Conservation (phyloP, 2,113 vertebrate species). For the Nesoenas mayeri region DNA sequence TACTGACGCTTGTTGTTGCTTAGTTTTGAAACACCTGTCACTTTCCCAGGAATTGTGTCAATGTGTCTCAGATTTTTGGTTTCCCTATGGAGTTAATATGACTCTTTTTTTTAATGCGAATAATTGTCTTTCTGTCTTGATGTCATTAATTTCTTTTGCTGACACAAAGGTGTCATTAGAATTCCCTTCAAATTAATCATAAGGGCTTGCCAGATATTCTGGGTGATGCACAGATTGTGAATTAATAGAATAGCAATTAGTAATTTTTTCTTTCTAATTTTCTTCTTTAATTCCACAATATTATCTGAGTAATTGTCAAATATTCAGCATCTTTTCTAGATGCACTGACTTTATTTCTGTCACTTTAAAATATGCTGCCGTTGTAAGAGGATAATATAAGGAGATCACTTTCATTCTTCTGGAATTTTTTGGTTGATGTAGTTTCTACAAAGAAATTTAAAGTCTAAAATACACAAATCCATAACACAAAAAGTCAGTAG, state of each 20-base stretch:
- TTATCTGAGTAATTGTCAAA: not conserved
- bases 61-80: not conserved
- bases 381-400: not conserved
- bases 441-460: not conserved
- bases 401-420: not conserved
- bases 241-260: not conserved
- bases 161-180: not conserved
- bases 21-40: conserved; percentile 5
- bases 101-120: not conserved
- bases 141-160: not conserved
- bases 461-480: not conserved
- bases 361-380: not conserved
- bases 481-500: not conserved
- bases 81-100: not conserved
- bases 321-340: not conserved
- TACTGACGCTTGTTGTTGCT: not conserved
- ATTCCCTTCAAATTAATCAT: not conserved
- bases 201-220: not conserved
- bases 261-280: not conserved
- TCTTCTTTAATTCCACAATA: not conserved
- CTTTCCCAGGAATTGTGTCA: not conserved
- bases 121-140: not conserved
- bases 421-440: not conserved
- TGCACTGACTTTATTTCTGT: not conserved
- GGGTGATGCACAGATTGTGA: not conserved